A percentile compares a stretch with the other conserved stretches of the same genome.
Conservation (phyloP, 1,140 invertebrate genomes). For the Drosophila truncata region DNA sequence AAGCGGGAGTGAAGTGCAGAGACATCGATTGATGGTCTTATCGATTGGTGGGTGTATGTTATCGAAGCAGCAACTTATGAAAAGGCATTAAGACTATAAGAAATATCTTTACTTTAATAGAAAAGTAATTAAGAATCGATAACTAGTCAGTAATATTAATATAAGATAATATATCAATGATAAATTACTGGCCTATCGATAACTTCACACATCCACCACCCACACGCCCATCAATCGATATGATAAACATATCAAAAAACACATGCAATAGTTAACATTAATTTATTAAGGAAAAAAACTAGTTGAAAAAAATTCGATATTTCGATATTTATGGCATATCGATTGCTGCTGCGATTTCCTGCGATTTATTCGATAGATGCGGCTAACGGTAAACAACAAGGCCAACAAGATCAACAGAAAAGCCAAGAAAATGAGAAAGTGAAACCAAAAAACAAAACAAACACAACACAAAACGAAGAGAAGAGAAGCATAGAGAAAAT, state of each 20-base stretch:
- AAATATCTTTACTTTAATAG: neutral
- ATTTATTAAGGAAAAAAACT: slow-evolving; percentile 36
- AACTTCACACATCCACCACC: slow-evolving; percentile 22
- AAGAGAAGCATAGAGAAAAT: slow-evolving; percentile 4
- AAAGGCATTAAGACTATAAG: neutral
- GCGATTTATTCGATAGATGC: slow-evolving; percentile 37
- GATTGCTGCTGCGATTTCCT: slow-evolving; percentile 37
- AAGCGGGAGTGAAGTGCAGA: slow-evolving; percentile 23
- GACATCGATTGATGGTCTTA: slow-evolving; percentile 32
- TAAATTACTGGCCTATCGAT: slow-evolving; percentile 23
- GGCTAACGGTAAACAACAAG: slow-evolving; percentile 42
- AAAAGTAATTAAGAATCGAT: neutral
- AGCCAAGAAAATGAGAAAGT: slow-evolving; percentile 16
- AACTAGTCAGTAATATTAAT: no score
- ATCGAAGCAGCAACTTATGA: slow-evolving; percentile 16
- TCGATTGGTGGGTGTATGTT: slow-evolving; percentile 52
- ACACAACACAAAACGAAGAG: slow-evolving; percentile 3
- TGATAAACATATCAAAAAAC: slow-evolving; percentile 27
- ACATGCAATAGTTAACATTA: slow-evolving; percentile 34
- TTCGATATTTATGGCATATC: slow-evolving; percentile 14
- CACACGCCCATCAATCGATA: slow-evolving; percentile 16
- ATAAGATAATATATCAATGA: no score
- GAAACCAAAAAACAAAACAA: slow-evolving; percentile 5
- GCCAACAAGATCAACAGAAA: slow-evolving; percentile 24
- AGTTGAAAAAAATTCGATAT: slow-evolving; percentile 21